A percentile compares a stretch with the other conserved stretches of the same genome.
Evolutionary conservation across 30 jellyfish, hydroid and myxozoan species (phyloP).

Genomic region (Hydractinia symbiolongicarpus): DNA sequence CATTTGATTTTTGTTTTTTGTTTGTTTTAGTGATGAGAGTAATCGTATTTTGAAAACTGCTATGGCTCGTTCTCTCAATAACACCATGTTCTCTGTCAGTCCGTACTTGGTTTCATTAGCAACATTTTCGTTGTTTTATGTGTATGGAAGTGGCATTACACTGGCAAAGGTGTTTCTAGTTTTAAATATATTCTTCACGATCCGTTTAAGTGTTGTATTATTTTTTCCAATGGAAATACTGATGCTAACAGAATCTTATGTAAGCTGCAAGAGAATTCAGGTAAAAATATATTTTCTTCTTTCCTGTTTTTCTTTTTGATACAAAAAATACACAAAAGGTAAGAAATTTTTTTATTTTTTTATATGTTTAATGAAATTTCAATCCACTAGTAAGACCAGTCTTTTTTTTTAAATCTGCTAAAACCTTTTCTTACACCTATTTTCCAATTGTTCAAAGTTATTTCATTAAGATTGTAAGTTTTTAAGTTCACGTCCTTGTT

Average conservation of each 20-base stretch:
- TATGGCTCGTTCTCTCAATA: neutral
- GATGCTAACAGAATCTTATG: constrained; percentile 36
- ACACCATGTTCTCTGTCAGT: neutral
- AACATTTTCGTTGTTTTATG: neutral
- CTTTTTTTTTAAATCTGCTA: too few species aligned
- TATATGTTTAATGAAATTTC: too few species aligned
- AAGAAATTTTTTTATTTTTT: too few species aligned
- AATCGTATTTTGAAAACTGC: neutral
- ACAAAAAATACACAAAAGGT: too few species aligned
- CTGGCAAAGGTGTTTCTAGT: neutral
- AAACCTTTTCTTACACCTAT: too few species aligned
- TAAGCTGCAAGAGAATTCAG: neutral
- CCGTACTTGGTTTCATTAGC: constrained; percentile 1
- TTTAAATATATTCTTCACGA: neutral
- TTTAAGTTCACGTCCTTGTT: too few species aligned
- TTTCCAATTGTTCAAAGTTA: too few species aligned
- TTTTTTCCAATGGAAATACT: neutral
- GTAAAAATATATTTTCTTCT: neutral
- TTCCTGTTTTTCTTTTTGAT: too few species aligned
- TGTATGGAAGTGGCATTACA: neutral
- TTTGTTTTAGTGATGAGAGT: neutral
- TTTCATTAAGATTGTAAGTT: too few species aligned
- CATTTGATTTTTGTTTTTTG: neutral
- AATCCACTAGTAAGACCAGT: too few species aligned
- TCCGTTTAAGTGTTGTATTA: neutral